Conservation (phyloP, 2,888 invertebrate species). For the Drosophila lacicola region DNA sequence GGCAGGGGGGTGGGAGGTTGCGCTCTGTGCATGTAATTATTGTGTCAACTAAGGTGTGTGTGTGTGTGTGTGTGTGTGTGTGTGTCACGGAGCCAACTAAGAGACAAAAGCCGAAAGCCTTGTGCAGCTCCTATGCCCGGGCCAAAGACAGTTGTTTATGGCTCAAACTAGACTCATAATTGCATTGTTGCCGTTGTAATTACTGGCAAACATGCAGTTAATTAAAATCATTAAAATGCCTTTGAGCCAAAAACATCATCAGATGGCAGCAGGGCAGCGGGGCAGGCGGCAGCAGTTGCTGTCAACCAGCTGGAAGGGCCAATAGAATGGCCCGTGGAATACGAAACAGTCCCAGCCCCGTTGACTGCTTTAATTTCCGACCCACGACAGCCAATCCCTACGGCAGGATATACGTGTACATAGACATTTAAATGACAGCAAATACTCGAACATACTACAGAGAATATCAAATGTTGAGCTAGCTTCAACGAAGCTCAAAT, state of each 20-base stretch:
- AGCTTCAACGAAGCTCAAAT: neutral
- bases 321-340: slow-evolving; percentile 16
- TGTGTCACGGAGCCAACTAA: slow-evolving; percentile 40
- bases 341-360: slow-evolving; percentile 23
- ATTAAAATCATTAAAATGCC: slow-evolving; percentile 79
- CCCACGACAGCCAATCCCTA: slow-evolving; percentile 48
- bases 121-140: slow-evolving; percentile 30
- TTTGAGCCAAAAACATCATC: slow-evolving; percentile 59
- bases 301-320: slow-evolving; percentile 26
- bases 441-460: neutral
- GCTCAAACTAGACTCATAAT: slow-evolving; percentile 69
- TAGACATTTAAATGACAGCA: neutral
- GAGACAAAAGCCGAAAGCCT: slow-evolving; percentile 48
- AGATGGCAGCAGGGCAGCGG: slow-evolving; percentile 15
- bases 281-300: slow-evolving; percentile 16
- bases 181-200: slow-evolving; percentile 78
- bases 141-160: slow-evolving; percentile 60
- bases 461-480: neutral
- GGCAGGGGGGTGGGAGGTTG: neutral
- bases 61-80: slow-evolving; percentile 53
- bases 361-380: slow-evolving; percentile 67
- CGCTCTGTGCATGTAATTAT: slow-evolving; percentile 68
- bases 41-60: slow-evolving; percentile 72
- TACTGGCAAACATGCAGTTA: slow-evolving; percentile 77
- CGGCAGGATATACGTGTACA: slow-evolving; percentile 8